These are phyloP conservation scores for Peromyscus eremicus DNA, from an alignment of 2,797 vertebrate genomes.

Conservation along the genomic window DNA sequence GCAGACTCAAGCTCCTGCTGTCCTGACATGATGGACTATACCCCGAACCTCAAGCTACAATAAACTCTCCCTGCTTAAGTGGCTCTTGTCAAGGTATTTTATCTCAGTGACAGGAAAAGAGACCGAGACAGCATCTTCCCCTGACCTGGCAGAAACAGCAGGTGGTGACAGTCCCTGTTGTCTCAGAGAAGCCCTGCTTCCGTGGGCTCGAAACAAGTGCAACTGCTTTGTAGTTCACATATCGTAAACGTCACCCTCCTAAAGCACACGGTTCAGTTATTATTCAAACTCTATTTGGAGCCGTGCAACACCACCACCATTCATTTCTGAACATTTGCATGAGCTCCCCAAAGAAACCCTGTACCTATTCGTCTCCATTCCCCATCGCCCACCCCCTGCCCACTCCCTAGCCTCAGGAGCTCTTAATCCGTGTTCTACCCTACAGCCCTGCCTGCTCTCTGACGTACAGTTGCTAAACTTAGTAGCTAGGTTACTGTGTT, in stretches of 20 bases:
- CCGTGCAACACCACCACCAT: not conserved
- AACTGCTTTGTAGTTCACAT: constrained; percentile 28
- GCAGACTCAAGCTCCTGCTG: not conserved
- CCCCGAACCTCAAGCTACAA: not conserved
- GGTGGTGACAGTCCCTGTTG: too few species aligned
- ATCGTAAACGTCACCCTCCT: constrained; percentile 12
- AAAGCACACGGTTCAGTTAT: not conserved
- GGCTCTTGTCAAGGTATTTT: not conserved
- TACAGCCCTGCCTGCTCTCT: not conserved
- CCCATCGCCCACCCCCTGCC: not conserved
- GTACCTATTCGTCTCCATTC: not conserved
- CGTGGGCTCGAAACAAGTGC: not conserved
- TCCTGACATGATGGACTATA: not conserved
- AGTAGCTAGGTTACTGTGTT: not conserved
- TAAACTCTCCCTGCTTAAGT: too few species aligned
- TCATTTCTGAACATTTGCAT: constrained; percentile 33
- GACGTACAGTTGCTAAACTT: not conserved
- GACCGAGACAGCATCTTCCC: not conserved
- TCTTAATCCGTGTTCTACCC: not conserved
- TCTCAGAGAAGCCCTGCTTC: not conserved
- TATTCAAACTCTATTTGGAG: constrained; percentile 16
- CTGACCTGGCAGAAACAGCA: not conserved
- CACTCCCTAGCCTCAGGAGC: too few species aligned
- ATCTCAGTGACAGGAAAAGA: not conserved
- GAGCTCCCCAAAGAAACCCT: constrained; percentile 1